A percentile compares a stretch with the other conserved stretches of the same genome.
These are phyloP conservation scores for Stegodyphus mimosarum DNA, from an alignment of 1,140 invertebrate species.

Conservation along the genomic window DNA sequence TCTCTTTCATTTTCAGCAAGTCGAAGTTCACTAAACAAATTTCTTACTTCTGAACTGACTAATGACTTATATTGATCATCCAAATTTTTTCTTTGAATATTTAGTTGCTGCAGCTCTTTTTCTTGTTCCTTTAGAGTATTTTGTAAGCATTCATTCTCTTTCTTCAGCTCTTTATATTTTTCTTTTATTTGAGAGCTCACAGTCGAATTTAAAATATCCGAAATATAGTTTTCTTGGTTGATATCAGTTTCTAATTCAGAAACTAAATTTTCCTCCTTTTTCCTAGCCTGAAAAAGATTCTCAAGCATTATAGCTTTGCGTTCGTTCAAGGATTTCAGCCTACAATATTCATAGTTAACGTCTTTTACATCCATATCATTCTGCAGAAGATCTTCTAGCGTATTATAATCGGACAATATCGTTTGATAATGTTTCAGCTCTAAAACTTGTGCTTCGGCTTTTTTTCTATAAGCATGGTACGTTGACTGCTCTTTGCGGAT, in stretches of 20 bases:
- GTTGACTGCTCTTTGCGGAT: not conserved
- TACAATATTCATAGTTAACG: not conserved
- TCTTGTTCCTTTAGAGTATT: not conserved
- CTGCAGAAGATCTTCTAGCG: not conserved
- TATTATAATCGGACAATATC: conserved; percentile 5
- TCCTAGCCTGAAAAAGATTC: conserved; percentile 10
- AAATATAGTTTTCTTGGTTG: conserved; percentile 7
- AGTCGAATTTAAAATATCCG: not conserved
- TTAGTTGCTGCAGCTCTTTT: not conserved
- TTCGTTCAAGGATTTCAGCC: not conserved
- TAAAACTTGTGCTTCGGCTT: conserved; percentile 6
- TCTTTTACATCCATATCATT: not conserved
- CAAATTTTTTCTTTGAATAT: not conserved
- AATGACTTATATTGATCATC: conserved; percentile 1
- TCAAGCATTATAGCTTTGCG: not conserved
- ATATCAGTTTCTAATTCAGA: not conserved
- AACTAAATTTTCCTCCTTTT: not conserved
- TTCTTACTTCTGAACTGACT: not conserved
- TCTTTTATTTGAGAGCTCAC: not conserved
- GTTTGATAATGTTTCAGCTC: conserved; percentile 5
- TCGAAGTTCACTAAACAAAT: not conserved
- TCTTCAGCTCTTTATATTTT: not conserved
- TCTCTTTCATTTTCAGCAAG: not conserved
- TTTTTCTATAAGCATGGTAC: not conserved
- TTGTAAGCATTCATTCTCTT: not conserved